These are phyloP conservation scores for Rhopalosiphum nymphaeae DNA, from an alignment of 2,888 invertebrate genomes.

Conservation along the genomic window DNA sequence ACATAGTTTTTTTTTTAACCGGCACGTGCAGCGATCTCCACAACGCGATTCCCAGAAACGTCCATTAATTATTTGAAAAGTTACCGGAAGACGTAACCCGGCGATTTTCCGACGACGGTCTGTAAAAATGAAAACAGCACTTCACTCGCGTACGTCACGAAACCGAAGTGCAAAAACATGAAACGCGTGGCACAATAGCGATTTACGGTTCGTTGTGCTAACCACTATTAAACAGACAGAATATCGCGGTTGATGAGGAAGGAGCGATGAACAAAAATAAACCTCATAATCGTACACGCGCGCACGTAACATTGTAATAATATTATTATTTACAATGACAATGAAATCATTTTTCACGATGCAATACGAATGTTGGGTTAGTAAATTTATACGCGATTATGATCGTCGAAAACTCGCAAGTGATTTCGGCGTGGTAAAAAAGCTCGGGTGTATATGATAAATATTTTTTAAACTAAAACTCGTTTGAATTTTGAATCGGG, in stretches of 20 bases:
- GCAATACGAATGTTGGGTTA: not conserved
- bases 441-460: not conserved
- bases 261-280: not conserved
- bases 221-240: not conserved
- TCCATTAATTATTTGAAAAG: not conserved
- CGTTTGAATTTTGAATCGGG: not conserved
- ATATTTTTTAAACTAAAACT: not conserved
- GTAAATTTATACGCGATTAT: not conserved
- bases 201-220: not conserved
- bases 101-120: not conserved
- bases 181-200: not conserved
- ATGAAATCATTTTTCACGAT: not conserved
- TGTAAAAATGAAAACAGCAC: not conserved
- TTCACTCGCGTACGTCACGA: not conserved
- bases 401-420: too few relatives aligned
- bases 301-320: not conserved
- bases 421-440: too few relatives aligned
- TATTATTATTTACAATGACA: not conserved
- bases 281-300: not conserved
- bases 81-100: not conserved
- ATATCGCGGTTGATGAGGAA: too few relatives aligned
- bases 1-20: not conserved
- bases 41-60: not conserved
- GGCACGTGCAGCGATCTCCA: not conserved
- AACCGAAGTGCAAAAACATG: not conserved